Conservation (phyloP, 2,888 invertebrate species). For the Bursaphelenchus okinawaensis region DNA sequence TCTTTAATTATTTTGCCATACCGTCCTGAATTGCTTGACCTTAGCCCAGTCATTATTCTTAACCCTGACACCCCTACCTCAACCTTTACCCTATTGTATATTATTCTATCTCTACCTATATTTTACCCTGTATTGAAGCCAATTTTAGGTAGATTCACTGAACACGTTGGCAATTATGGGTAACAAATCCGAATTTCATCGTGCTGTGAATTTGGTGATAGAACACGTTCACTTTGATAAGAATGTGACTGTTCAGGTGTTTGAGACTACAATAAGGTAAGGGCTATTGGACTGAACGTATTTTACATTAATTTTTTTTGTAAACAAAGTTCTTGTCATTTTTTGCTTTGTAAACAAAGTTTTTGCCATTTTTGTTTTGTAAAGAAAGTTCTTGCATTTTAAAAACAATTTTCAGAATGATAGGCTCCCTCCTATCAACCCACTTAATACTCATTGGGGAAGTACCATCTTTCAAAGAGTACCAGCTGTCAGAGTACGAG, state of each 20-base stretch:
- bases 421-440: constrained; percentile 66
- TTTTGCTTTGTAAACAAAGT: not conserved
- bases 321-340: not conserved
- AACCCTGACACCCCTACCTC: not conserved
- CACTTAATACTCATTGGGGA: constrained; percentile 65
- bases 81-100: constrained; percentile 3
- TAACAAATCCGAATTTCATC: constrained; percentile 63
- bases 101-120: not conserved
- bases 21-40: constrained; percentile 6
- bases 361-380: not conserved
- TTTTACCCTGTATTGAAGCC: not conserved
- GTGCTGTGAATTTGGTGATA: constrained; percentile 64
- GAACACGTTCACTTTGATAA: constrained; percentile 65
- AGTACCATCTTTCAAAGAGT: constrained; percentile 63
- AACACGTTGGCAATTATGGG: constrained; percentile 64
- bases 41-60: constrained; percentile 4
- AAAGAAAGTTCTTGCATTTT: constrained; percentile 55
- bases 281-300: not conserved
- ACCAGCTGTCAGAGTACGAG: constrained; percentile 62
- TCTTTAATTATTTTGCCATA: not conserved
- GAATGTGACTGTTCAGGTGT: constrained; percentile 66
- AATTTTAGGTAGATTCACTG: constrained; percentile 63
- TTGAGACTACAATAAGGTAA: constrained; percentile 59
- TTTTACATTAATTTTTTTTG: not conserved
- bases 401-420: constrained; percentile 63